phyloP scores from a whole-genome alignment of 1,140 invertebrate genomes.

The Maconellicoccus hirsutus region DNA sequence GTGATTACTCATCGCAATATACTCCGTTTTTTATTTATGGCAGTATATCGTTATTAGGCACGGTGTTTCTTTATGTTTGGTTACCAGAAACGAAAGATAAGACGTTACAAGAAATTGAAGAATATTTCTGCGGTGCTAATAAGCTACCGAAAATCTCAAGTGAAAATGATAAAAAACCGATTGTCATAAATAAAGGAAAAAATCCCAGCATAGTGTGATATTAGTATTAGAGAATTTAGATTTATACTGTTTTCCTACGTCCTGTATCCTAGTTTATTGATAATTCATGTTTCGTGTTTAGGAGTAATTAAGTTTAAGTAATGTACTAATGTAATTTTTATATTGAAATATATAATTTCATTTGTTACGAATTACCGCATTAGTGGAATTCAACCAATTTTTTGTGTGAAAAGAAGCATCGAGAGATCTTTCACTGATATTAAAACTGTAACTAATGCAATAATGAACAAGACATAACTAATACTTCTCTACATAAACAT shows the following conservation, averaged over 20 bases:
- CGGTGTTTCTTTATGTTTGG: constrained; percentile 47
- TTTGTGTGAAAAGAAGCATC: too few species aligned
- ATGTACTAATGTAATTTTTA: neutral
- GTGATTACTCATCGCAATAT: constrained; percentile 40
- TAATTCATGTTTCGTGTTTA: neutral
- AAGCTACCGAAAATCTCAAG: neutral
- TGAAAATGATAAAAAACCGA: neutral
- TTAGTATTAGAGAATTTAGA: neutral
- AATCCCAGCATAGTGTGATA: neutral
- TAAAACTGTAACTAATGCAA: too few species aligned
- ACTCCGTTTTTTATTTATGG: constrained; percentile 53
- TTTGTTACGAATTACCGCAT: too few species aligned
- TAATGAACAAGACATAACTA: too few species aligned
- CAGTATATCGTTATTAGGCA: constrained; percentile 41
- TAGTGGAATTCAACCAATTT: too few species aligned
- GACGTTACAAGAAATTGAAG: constrained; percentile 63
- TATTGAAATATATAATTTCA: neutral
- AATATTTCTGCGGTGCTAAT: constrained; percentile 41
- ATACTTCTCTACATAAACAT: too few species aligned
- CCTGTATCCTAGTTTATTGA: neutral
- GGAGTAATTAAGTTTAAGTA: neutral
- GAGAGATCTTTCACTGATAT: too few species aligned
- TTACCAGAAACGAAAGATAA: constrained; percentile 72
- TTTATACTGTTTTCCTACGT: neutral
- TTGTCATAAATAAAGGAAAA: neutral